Percentiles rank a stretch among this genome's conserved stretches.
These are phyloP conservation scores for Micronycteris hirsuta DNA, from an alignment of 2,113 vertebrate genomes.

Conservation along the genomic window DNA sequence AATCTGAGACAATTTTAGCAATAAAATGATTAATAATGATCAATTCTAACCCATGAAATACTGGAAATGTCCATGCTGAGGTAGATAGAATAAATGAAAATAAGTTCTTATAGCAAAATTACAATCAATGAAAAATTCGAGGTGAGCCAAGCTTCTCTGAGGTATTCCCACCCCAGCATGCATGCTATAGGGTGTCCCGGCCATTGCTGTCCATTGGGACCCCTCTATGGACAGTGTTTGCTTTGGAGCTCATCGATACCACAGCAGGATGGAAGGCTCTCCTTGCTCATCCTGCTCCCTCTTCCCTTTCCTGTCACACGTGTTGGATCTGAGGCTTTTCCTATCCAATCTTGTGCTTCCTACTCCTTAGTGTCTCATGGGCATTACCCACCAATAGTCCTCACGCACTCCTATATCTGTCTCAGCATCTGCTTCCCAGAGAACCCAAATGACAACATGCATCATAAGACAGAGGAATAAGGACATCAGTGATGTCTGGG, in stretches of 20 bases:
- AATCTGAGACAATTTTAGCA: neutral
- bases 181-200: neutral
- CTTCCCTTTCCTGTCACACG: neutral
- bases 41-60: neutral
- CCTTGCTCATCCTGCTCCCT: neutral
- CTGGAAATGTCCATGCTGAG: neutral
- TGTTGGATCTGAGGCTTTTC: neutral
- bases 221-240: neutral
- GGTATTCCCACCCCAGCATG: too few relatives aligned
- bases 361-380: neutral
- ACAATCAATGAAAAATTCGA: neutral
- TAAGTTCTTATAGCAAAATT: neutral
- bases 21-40: neutral
- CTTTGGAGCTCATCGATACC: neutral
- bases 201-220: neutral
- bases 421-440: neutral
- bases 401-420: neutral
- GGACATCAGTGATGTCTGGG: neutral
- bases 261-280: neutral
- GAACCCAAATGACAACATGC: neutral
- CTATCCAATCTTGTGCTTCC: neutral
- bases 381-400: neutral
- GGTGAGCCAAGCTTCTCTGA: neutral
- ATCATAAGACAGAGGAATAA: neutral
- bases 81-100: neutral